Percentiles rank a stretch among this genome's conserved stretches.
Evolutionary conservation across 2,888 invertebrate genomes (phyloP).

Genomic region (Vandiemenella viatica): DNA sequence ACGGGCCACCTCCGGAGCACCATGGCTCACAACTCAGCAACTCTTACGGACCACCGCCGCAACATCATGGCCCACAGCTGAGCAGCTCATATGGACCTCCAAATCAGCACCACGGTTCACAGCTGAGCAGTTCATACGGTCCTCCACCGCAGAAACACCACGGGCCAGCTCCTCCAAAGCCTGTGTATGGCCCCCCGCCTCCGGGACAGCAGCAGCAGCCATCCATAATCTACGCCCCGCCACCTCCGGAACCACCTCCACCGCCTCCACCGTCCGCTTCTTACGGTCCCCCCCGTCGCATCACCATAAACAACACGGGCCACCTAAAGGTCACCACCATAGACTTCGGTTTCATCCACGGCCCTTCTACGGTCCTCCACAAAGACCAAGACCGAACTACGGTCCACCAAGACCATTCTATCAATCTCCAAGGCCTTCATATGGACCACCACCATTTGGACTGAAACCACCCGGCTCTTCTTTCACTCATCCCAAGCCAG

Average conservation of each 20-base stretch:
- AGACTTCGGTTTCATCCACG: constrained; percentile 1
- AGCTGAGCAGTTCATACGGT: too few relatives aligned
- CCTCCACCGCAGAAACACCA: too few relatives aligned
- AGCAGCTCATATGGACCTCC: too few relatives aligned
- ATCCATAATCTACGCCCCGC: constrained; percentile 23
- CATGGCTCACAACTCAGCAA: constrained; percentile 18
- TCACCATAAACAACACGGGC: neutral
- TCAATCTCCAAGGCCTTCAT: constrained; percentile 8
- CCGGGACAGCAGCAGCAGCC: constrained; percentile 16
- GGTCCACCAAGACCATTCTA: constrained; percentile 3
- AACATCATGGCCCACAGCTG: too few relatives aligned
- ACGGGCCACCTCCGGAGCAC: constrained; percentile 38
- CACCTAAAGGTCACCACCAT: neutral
- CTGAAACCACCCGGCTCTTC: constrained; percentile 22
- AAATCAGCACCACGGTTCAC: too few relatives aligned
- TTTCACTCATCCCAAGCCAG: constrained; percentile 19
- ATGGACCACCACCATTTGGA: constrained; percentile 20
- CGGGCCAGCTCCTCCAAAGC: constrained; percentile 12
- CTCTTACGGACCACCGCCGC: constrained; percentile 39
- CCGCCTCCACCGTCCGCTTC: constrained; percentile 1
- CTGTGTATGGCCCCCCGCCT: constrained; percentile 12
- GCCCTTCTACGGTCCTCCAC: constrained; percentile 1
- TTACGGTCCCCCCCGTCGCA: constrained; percentile 8
- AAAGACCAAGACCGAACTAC: constrained; percentile 2
- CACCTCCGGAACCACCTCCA: constrained; percentile 18